Conservation (phyloP, 1,140 invertebrate genomes). For the Steinernema feltiae region DNA sequence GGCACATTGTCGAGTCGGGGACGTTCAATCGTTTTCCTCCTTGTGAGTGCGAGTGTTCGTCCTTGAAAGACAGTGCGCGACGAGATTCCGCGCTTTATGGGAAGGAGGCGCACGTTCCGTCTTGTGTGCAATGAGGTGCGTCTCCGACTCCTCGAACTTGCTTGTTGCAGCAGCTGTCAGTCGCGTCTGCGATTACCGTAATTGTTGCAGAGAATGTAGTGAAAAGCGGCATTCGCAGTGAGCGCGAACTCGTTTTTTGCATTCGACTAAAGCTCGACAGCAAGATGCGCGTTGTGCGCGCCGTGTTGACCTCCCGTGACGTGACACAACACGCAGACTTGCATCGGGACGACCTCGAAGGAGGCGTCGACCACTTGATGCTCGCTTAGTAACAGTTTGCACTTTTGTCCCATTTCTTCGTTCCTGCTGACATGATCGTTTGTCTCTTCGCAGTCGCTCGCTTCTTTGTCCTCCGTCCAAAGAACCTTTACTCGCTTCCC, state of each 20-base stretch:
- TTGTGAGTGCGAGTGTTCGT: not conserved
- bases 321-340: not conserved
- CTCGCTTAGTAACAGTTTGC: not conserved
- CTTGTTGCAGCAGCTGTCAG: too few species aligned
- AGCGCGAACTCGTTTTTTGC: not conserved
- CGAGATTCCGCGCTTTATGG: not conserved
- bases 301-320: not conserved
- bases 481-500: too few species aligned
- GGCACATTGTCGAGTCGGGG: not conserved
- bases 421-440: too few species aligned
- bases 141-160: not conserved
- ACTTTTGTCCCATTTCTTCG: not conserved
- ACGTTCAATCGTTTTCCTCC: not conserved
- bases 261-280: too few species aligned
- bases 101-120: not conserved
- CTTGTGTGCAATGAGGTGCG: too few species aligned
- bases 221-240: not conserved
- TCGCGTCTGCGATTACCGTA: not conserved
- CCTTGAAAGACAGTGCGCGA: not conserved
- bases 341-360: not conserved
- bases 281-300: too few species aligned
- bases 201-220: too few species aligned
- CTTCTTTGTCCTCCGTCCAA: too few species aligned
- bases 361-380: too few species aligned
- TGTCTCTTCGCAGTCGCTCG: too few species aligned